Percentiles rank a stretch among this genome's conserved stretches.
Conservation (phyloP, 2,113 vertebrate genomes). For the Serinus canaria region DNA sequence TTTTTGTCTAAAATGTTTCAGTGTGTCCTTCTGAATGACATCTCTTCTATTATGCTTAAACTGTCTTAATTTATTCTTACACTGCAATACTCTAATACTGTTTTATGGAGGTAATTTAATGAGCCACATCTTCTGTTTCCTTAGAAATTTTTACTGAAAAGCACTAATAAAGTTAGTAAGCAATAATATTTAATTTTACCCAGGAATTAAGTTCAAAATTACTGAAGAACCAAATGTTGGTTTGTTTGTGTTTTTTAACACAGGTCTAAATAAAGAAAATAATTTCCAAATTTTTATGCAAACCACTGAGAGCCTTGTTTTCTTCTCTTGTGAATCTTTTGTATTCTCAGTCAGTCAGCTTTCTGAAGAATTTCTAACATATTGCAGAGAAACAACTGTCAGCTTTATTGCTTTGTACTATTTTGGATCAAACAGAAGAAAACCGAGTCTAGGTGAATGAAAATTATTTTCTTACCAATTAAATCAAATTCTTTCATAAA, state of each 20-base stretch:
- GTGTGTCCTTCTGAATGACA: not conserved
- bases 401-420: constrained; percentile 3
- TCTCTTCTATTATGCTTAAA: not conserved
- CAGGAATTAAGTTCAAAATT: not conserved
- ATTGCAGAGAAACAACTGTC: not conserved
- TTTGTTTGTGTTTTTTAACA: not conserved
- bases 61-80: not conserved
- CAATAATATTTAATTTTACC: not conserved
- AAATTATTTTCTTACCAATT: not conserved
- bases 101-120: not conserved
- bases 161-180: not conserved
- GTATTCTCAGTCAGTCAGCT: not conserved
- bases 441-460: not conserved
- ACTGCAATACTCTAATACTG: not conserved
- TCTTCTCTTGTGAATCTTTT: not conserved
- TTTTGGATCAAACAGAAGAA: constrained; percentile 12
- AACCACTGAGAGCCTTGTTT: not conserved
- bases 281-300: not conserved
- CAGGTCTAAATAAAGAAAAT: not conserved
- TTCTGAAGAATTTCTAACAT: not conserved
- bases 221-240: not conserved
- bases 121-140: not conserved
- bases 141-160: not conserved
- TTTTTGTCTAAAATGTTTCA: not conserved
- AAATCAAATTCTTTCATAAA: not conserved